These are phyloP conservation scores for Oxygymnocypris stewartii DNA, from an alignment of 2,113 vertebrate species.

Conservation along the genomic window DNA sequence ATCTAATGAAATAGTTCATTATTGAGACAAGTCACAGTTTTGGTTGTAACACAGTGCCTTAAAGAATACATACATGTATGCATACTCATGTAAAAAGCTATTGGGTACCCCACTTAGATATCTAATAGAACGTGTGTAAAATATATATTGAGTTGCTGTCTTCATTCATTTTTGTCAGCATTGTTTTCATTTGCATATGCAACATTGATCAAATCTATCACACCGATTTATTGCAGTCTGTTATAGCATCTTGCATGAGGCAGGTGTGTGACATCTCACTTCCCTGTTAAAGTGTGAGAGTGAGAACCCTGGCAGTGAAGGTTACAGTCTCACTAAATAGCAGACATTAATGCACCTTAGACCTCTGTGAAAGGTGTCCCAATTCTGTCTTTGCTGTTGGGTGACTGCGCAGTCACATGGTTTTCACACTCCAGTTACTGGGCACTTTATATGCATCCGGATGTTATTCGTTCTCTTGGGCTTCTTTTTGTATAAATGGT, in stretches of 20 bases:
- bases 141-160: neutral
- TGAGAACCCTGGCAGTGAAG: slow-evolving; percentile 62
- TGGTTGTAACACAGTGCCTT: neutral
- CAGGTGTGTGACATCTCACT: slow-evolving; percentile 51
- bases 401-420: neutral
- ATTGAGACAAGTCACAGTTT: neutral
- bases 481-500: neutral
- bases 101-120: neutral
- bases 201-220: neutral
- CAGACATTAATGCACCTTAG: neutral
- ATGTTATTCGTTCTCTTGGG: neutral
- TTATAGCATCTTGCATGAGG: slow-evolving; percentile 11
- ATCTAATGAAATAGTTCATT: neutral
- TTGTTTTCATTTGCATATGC: neutral
- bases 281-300: slow-evolving; percentile 60
- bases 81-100: neutral
- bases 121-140: neutral
- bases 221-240: neutral
- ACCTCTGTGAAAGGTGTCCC: slow-evolving; percentile 4
- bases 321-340: slow-evolving; percentile 22
- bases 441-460: neutral
- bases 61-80: neutral
- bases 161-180: neutral
- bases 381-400: slow-evolving; percentile 19
- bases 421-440: neutral